A percentile compares a stretch with the other conserved stretches of the same genome.
phyloP scores from a whole-genome alignment of 1,140 invertebrate species.

The Zaprionus gabonicus region DNA sequence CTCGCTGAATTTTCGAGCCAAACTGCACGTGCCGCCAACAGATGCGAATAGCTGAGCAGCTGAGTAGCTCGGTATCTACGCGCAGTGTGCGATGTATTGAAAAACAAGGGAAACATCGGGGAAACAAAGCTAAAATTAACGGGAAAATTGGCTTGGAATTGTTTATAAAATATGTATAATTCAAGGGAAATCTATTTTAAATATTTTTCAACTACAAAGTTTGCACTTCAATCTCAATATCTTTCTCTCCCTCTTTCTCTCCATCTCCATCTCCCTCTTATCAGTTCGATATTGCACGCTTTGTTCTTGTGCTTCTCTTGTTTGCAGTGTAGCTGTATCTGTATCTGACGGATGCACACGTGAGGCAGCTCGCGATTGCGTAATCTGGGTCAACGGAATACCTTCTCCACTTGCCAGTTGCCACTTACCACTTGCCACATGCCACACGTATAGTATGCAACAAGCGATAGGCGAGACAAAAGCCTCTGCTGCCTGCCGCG shows the following conservation, averaged over 20 bases:
- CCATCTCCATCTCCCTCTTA: background rate
- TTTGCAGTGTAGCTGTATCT: background rate
- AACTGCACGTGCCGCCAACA: conserved; percentile 26
- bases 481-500: background rate
- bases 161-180: background rate
- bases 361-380: conserved; percentile 57
- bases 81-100: background rate
- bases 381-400: conserved; percentile 78
- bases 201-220: background rate
- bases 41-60: conserved; percentile 15
- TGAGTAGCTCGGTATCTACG: background rate
- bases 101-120: background rate
- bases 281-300: background rate
- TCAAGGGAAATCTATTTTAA: background rate
- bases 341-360: conserved; percentile 8
- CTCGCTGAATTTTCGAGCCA: conserved; percentile 8
- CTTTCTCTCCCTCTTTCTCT: background rate
- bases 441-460: conserved; percentile 36
- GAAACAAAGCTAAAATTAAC: background rate
- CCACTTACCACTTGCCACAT: conserved; percentile 29
- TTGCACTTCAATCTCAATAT: background rate
- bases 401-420: conserved; percentile 44
- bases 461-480: conserved; percentile 14
- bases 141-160: background rate
- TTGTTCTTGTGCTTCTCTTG: background rate